Conservation (phyloP, 1,140 invertebrate species). For the Trichomalopsis sarcophagae region DNA sequence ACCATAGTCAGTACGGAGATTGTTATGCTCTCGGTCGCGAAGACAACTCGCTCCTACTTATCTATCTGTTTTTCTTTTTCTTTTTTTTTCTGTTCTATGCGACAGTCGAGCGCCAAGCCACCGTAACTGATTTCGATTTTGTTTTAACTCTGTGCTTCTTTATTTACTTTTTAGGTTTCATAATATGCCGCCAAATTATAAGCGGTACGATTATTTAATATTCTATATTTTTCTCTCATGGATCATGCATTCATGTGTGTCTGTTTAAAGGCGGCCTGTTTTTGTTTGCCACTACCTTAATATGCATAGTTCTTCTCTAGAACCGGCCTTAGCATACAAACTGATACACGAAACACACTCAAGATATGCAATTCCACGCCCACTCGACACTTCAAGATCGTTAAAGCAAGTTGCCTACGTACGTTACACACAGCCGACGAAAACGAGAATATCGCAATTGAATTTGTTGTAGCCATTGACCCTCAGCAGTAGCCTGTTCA, state of each 20-base stretch:
- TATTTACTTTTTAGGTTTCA: slow-evolving; percentile 74
- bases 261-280: neutral
- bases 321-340: slow-evolving; percentile 9
- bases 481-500: neutral
- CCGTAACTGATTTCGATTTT: slow-evolving; percentile 50
- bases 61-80: neutral
- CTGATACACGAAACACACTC: neutral
- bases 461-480: too few species aligned
- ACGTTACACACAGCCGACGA: neutral
- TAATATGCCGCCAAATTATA: slow-evolving; percentile 74
- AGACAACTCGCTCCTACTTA: neutral
- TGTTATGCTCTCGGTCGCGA: too few species aligned
- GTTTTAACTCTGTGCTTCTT: slow-evolving; percentile 68
- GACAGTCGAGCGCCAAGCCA: neutral
- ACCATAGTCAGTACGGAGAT: neutral
- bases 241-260: slow-evolving; percentile 60
- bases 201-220: slow-evolving; percentile 69
- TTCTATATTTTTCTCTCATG: slow-evolving; percentile 57
- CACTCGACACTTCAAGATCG: neutral
- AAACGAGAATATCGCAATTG: too few species aligned
- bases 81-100: too few species aligned
- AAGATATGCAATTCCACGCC: neutral
- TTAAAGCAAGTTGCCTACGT: neutral
- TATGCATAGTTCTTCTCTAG: neutral
- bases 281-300: slow-evolving; percentile 7